Evolutionary conservation across 2,113 vertebrate species (phyloP).

Genomic region (Parus major): DNA sequence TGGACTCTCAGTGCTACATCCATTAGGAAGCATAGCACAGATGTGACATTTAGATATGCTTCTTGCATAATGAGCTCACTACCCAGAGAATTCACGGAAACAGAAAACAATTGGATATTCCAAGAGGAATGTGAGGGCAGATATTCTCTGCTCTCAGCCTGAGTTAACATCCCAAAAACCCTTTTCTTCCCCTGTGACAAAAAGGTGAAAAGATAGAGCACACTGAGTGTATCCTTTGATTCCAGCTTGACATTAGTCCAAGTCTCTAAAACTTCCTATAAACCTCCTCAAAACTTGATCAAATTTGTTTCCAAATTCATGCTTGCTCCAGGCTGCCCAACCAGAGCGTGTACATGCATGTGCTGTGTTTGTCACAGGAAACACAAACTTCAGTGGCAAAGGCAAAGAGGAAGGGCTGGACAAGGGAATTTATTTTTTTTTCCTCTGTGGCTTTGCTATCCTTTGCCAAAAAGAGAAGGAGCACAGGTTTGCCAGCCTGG

Average conservation of each 20-base stretch:
- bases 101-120: not conserved
- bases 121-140: not conserved
- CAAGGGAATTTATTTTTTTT: not conserved
- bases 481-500: not conserved
- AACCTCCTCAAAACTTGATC: not conserved
- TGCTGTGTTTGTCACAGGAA: slow-evolving; percentile 2
- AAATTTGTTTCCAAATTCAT: not conserved
- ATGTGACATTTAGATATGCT: not conserved
- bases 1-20: not conserved
- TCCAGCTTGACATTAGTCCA: not conserved
- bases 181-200: not conserved
- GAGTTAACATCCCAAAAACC: not conserved
- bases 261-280: not conserved
- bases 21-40: not conserved
- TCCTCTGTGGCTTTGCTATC: not conserved
- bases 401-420: slow-evolving; percentile 49
- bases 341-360: not conserved
- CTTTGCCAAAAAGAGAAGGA: not conserved
- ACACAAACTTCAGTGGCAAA: not conserved
- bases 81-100: not conserved
- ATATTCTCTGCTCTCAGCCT: not conserved
- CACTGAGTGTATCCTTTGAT: not conserved
- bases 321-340: not conserved
- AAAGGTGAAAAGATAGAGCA: not conserved
- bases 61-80: not conserved